phyloP scores from a whole-genome alignment of 2,797 vertebrate genomes.

The Sebastes matsubarae region DNA sequence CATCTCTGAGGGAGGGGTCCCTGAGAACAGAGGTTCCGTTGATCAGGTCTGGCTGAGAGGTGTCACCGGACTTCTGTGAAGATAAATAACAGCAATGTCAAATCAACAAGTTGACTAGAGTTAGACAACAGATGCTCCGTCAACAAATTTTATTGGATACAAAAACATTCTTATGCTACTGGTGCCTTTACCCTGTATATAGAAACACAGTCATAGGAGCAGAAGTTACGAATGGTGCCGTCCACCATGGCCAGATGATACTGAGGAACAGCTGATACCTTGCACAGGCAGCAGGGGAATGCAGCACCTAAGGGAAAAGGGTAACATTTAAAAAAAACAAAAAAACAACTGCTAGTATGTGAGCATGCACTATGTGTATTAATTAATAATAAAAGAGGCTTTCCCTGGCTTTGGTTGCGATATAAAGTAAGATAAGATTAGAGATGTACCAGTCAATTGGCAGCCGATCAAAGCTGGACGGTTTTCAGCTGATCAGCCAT shows the following conservation, averaged over 20 bases:
- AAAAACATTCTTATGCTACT: background rate
- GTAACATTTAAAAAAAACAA: background rate
- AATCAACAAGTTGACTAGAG: background rate
- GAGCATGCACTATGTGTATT: background rate
- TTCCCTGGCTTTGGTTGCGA: background rate
- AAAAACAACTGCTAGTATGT: background rate
- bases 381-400: background rate
- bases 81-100: background rate
- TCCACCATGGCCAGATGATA: slow-evolving; percentile 98
- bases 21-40: slow-evolving; percentile 64
- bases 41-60: slow-evolving; percentile 44
- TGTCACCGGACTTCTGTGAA: slow-evolving; percentile 57
- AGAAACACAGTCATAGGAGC: slow-evolving; percentile 93
- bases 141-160: background rate
- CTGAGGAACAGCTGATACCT: slow-evolving; percentile 91
- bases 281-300: slow-evolving; percentile 95
- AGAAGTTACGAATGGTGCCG: slow-evolving; percentile 97
- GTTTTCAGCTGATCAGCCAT: too few relatives aligned
- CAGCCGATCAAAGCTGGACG: too few relatives aligned
- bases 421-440: background rate
- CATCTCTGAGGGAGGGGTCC: slow-evolving; percentile 43
- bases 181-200: slow-evolving; percentile 83
- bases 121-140: background rate
- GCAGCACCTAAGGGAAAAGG: slow-evolving; percentile 82
- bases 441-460: too few relatives aligned